Evolutionary conservation across 2,888 invertebrate species (phyloP).

Genomic region (Odontocerum albicorne): DNA sequence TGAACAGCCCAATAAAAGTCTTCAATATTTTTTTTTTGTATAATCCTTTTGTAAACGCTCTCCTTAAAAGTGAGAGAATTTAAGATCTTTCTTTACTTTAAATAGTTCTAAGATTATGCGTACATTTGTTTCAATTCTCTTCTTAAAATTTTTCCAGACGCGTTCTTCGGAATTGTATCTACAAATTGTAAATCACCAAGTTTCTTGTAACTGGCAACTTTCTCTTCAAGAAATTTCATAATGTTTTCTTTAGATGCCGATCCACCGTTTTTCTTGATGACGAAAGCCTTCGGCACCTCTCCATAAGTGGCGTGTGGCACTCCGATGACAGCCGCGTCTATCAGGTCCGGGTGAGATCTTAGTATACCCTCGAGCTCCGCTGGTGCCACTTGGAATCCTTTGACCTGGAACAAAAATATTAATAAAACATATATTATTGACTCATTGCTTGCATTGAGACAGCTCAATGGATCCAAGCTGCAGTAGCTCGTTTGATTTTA

Average conservation of each 20-base stretch:
- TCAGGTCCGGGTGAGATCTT: conserved; percentile 64
- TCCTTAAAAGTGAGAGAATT: no score
- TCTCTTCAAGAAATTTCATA: conserved; percentile 62
- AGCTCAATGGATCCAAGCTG: not conserved
- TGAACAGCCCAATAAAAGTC: no score
- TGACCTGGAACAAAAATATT: conserved; percentile 47
- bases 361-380: conserved; percentile 51
- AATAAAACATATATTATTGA: not conserved
- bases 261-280: conserved; percentile 52
- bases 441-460: not conserved
- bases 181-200: conserved; percentile 69
- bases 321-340: conserved; percentile 77
- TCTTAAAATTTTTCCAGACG: conserved; percentile 78
- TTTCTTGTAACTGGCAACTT: conserved; percentile 77
- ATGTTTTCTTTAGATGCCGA: conserved; percentile 59
- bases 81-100: no score
- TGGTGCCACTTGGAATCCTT: conserved; percentile 51
- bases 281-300: conserved; percentile 69
- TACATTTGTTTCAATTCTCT: conserved; percentile 53
- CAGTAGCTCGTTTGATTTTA: not conserved
- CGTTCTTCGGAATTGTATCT: conserved; percentile 71
- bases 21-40: no score
- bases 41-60: no score
- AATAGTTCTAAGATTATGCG: conserved; percentile 34
- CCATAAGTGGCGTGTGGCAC: conserved; percentile 63